Percentiles rank a stretch among this genome's conserved stretches.
Evolutionary conservation across 2,113 vertebrate genomes (phyloP).

Genomic region (Elaphurus davidianus): DNA sequence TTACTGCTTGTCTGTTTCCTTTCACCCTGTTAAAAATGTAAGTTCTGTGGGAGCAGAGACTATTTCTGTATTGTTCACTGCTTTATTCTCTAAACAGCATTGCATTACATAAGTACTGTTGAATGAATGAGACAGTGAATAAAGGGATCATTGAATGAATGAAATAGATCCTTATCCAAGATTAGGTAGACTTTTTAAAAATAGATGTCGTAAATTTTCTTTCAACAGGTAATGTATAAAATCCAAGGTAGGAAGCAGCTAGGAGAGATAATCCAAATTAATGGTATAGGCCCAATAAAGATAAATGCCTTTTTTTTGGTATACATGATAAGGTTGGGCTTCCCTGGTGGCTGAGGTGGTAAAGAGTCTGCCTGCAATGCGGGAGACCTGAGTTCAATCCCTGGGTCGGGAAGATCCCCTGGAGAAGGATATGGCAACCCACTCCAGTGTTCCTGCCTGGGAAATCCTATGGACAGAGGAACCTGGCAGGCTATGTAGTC

Average conservation of each 20-base stretch:
- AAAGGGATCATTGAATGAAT: background rate
- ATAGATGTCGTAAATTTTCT: background rate
- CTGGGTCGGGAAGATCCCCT: background rate
- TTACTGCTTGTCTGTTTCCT: background rate
- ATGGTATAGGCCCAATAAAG: background rate
- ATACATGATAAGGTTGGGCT: background rate
- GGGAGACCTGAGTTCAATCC: background rate
- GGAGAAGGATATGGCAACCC: background rate
- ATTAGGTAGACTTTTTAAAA: background rate
- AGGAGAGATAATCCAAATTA: background rate
- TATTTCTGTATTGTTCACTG: background rate
- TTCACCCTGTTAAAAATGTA: background rate
- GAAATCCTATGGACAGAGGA: background rate
- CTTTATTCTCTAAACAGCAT: background rate
- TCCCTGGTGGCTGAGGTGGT: background rate
- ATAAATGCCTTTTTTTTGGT: background rate
- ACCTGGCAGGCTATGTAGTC: background rate
- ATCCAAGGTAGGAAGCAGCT: background rate
- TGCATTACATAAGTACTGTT: background rate
- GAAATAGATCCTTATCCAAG: background rate
- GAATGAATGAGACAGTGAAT: background rate
- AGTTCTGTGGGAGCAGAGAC: background rate
- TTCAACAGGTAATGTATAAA: background rate
- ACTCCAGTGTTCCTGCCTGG: background rate
- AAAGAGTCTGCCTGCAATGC: background rate